Percentiles rank a stretch among this genome's conserved stretches.
Conservation (phyloP, 2,888 invertebrate species). For the Sympetrum striolatum region DNA sequence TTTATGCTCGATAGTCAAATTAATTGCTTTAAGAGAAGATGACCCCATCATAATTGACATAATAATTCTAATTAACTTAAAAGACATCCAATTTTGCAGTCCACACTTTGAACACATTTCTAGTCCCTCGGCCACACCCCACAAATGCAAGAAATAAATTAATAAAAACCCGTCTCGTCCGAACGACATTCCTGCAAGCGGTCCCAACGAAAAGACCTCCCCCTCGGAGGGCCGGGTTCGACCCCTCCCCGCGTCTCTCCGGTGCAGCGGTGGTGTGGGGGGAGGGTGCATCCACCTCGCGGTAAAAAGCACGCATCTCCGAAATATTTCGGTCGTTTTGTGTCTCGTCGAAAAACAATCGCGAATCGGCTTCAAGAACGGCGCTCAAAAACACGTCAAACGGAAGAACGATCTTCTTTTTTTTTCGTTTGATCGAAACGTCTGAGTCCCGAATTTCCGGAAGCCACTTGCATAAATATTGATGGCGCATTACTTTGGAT, state of each 20-base stretch:
- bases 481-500: no score
- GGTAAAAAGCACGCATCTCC: no score
- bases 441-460: no score
- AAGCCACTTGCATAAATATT: no score
- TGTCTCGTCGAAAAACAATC: background rate
- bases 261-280: background rate
- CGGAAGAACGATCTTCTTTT: background rate
- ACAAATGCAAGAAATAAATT: background rate
- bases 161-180: background rate
- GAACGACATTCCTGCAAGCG: background rate
- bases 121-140: background rate
- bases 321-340: background rate
- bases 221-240: background rate
- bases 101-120: no score
- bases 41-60: no score
- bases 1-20: no score
- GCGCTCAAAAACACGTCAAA: background rate
- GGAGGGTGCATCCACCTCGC: background rate
- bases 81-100: no score
- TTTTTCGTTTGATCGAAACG: background rate
- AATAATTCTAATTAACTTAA: no score
- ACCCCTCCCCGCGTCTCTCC: background rate
- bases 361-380: background rate
- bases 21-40: no score
- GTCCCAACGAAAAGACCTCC: background rate